These are phyloP conservation scores for Apteryx mantelli DNA, from an alignment of 2,113 vertebrate genomes.

Conservation along the genomic window DNA sequence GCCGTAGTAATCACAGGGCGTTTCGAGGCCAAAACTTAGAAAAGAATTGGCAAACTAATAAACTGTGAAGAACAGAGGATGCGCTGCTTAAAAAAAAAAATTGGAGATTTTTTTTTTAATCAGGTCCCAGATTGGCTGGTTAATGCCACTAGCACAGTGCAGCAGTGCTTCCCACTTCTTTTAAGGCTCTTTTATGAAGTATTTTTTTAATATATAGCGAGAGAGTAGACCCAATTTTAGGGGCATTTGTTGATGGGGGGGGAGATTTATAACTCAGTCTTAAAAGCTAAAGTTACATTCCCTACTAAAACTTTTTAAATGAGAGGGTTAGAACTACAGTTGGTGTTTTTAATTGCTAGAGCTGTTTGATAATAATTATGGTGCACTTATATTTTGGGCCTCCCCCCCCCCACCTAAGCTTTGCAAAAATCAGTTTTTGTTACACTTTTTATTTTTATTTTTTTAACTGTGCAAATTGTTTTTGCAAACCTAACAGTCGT, in stretches of 20 bases:
- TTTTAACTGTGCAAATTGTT: not conserved
- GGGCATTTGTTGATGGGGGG: not conserved
- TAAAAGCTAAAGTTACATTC: not conserved
- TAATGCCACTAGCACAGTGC: fast-evolving
- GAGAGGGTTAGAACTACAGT: not conserved
- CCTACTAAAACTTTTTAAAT: not conserved
- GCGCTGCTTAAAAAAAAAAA: no score
- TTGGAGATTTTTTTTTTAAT: not conserved
- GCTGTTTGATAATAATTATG: not conserved
- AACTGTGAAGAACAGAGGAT: not conserved
- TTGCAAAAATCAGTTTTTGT: not conserved
- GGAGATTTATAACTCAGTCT: not conserved
- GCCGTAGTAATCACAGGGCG: no score
- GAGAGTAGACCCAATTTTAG: not conserved
- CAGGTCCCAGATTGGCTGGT: not conserved
- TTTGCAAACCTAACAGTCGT: not conserved
- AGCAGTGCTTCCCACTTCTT: not conserved
- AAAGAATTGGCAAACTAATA: not conserved
- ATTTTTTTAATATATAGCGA: not conserved
- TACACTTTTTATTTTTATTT: not conserved
- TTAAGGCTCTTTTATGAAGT: not conserved
- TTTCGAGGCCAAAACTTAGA: not conserved
- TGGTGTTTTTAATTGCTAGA: not conserved
- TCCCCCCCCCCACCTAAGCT: not conserved
- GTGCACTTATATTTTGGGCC: not conserved